Base-by-base conservation (phyloP, 2,888 invertebrate species). In the Chalcis sispes region DNA sequence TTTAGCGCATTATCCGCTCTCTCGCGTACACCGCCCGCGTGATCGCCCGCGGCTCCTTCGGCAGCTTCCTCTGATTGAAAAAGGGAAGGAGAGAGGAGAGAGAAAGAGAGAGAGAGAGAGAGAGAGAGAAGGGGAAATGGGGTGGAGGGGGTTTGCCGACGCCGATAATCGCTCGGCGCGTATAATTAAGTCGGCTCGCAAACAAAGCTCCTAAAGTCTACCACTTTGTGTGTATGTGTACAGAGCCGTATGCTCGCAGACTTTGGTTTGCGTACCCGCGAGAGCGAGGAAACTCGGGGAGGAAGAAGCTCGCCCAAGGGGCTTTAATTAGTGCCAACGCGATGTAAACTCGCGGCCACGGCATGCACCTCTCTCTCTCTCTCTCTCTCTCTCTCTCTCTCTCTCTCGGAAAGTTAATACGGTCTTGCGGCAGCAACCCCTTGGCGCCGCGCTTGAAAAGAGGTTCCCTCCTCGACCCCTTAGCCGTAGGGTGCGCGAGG, bases 181-280 rank as follows among this genome's bases (percentile, higher is more conserved):
- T 80, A 85, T 87, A 87, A 88, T 88, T 88, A 88, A 87, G 85
- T 84, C 82, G 83, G 75, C 79, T 32, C 5, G 86, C 83, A 87
- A 88, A 88, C 84, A 88, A 80, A 85, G 83, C 82, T 83, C 81
- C 84, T 79, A 82, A 80, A 83, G 65, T 66, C 58, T 59, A 13
- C 10, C 10, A 4, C 10, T 10, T 36, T 36, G n/a, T n/a, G n/a
- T n/a, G n/a, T n/a, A n/a, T n/a, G n/a, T n/a, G n/a, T n/a, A n/a
- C n/a, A n/a, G n/a, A n/a, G n/a, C n/a, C n/a, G n/a, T n/a, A n/a
- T n/a, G n/a, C n/a, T n/a, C n/a, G n/a, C n/a, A n/a, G 5, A 36
- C 36, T 36, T 13, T 4, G 15, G 42, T 42, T 42, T 42, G 42
- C 15, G 42, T 42, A 15, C 32, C 32, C 8, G 42, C 42, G 4